A percentile compares a stretch with the other conserved stretches of the same genome.
These are phyloP conservation scores for Andrena camellia DNA, from an alignment of 2,888 invertebrate genomes.

Conservation along the genomic window DNA sequence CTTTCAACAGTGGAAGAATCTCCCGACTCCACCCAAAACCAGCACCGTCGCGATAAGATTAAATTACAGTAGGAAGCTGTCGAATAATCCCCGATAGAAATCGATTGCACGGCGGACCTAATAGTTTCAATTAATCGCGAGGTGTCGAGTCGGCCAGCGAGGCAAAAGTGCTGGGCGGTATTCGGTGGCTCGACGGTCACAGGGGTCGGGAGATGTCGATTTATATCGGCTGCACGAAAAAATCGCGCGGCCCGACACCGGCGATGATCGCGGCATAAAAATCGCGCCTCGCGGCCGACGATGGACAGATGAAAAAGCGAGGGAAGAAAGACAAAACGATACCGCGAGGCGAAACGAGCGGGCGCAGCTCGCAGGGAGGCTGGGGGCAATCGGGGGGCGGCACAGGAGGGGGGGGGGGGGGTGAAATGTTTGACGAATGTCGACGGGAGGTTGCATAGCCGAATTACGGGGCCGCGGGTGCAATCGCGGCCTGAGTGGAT, in stretches of 20 bases:
- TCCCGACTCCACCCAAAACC: too few relatives aligned
- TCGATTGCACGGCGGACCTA: not conserved
- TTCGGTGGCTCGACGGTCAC: not conserved
- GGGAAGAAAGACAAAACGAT: slow-evolving; percentile 34
- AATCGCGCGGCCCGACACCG: slow-evolving; percentile 30
- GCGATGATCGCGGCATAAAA: slow-evolving; percentile 47
- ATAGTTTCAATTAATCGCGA: slow-evolving; percentile 8
- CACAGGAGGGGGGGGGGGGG: too few relatives aligned
- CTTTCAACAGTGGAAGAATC: not conserved
- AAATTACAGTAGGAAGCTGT: too few relatives aligned
- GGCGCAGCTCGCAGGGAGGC: not conserved
- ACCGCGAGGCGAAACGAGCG: slow-evolving; percentile 11
- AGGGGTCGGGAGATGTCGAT: slow-evolving; percentile 7
- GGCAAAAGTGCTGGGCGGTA: not conserved
- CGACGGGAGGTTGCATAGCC: slow-evolving; percentile 41
- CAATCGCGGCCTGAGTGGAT: slow-evolving; percentile 34
- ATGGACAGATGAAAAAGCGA: slow-evolving; percentile 44
- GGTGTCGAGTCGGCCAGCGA: not conserved
- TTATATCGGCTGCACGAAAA: slow-evolving; percentile 38
- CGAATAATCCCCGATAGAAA: not conserved
- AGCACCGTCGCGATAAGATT: too few relatives aligned
- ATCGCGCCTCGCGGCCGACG: slow-evolving; percentile 34
- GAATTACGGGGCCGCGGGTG: slow-evolving; percentile 42
- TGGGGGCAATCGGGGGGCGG: too few relatives aligned
- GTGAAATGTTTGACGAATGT: slow-evolving; percentile 55